These are phyloP conservation scores for Brenthis hecate DNA, from an alignment of 2,888 invertebrate genomes.

Conservation along the genomic window DNA sequence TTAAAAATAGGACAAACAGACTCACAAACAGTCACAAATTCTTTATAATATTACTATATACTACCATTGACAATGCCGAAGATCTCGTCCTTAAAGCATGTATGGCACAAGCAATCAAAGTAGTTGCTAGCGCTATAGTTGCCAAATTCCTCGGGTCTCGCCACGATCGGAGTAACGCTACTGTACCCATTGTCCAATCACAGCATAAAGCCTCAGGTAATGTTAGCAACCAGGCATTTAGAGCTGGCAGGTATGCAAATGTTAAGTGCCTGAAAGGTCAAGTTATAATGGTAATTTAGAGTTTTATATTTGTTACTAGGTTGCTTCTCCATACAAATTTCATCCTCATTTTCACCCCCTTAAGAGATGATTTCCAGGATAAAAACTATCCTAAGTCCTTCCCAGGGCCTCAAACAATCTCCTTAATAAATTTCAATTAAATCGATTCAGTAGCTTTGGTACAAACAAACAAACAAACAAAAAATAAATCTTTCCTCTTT, in stretches of 20 bases:
- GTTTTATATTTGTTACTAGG: not conserved
- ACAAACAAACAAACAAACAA: too few species aligned
- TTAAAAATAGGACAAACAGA: not conserved
- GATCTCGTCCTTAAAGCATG: conserved; percentile 71
- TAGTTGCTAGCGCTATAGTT: conserved; percentile 86
- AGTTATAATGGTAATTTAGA: not conserved
- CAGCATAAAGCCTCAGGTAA: conserved; percentile 96
- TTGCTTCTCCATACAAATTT: too few species aligned
- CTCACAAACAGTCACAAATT: not conserved
- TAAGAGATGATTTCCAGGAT: too few species aligned
- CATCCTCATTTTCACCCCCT: too few species aligned
- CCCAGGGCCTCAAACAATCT: too few species aligned
- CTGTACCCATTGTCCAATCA: conserved; percentile 99
- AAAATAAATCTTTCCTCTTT: too few species aligned
- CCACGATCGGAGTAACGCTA: conserved; percentile 91
- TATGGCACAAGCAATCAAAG: conserved; percentile 82
- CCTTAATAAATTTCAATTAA: too few species aligned
- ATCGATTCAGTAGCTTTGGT: too few species aligned
- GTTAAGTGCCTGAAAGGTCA: conserved; percentile 88
- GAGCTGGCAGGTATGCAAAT: conserved; percentile 94
- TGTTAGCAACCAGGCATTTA: conserved; percentile 95
- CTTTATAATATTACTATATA: conserved; percentile 12
- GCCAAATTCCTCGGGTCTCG: conserved; percentile 91
- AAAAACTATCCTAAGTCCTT: too few species aligned
- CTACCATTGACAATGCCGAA: conserved; percentile 76